Evolutionary conservation across 2,113 vertebrate species (phyloP), one percentile per base, ranked within the genome.

Genomic region (Cygnus atratus): DNA sequence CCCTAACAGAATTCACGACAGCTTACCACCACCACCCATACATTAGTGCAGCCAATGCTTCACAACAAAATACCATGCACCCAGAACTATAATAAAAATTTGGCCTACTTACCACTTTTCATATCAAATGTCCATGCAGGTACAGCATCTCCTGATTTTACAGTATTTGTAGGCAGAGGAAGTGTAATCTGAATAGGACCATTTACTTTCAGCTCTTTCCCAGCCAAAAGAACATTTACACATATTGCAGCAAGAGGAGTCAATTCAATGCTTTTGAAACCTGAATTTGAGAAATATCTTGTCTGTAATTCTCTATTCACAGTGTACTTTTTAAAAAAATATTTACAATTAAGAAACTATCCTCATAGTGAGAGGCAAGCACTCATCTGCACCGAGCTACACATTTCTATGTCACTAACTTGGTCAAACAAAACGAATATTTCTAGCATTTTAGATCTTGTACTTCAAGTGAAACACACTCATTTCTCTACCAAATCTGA

Each of bases 61-160:
- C 10, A 50, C 15, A 8, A 54, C 18, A 52, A 13, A 28, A 10
- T 31, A 24, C 26, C 59, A 66, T 1, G 8, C 43, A 22, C 25
- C 25, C 65, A 55, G 68, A 84, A 57, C 54, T 24, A 58, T 6
- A 63, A 90, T 55, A 31, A 77, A n/a, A n/a, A n/a, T n/a, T n/a
- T n/a, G n/a, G 8, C 14, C 58, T 55, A 97, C 98, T 87, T 96
- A 99, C 99, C 99, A 46, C 97, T 98, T 95, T 98, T 98, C 95
- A 97, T 97, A 94, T 99, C 98, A 14, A 99, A 99, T 33, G 98
- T 98, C 99, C 99, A 99, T 6, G 99, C 99, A 37, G 98, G 99
- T 54, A 99, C 83, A 7, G 98, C 97, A 54, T 99, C 98, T 8
- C 98, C 98, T 10, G 97, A 91, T 83, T 97, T 97, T 16, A 98